A percentile compares a stretch with the other conserved stretches of the same genome.
Conservation (phyloP, 2,797 vertebrate species). For the Cephalopachus bancanus region DNA sequence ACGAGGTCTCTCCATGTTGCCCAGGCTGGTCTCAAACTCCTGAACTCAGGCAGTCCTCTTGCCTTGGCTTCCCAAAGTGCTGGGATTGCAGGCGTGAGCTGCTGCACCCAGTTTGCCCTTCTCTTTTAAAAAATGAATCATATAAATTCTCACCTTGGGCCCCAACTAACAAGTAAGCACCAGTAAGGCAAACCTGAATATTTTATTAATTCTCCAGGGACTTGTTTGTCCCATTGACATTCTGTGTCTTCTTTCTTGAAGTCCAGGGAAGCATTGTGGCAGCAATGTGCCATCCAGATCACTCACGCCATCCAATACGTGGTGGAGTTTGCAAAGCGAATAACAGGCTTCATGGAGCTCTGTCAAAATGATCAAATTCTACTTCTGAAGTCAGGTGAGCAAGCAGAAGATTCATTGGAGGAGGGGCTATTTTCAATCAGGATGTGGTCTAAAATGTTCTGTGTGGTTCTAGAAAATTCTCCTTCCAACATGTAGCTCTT, state of each 20-base stretch:
- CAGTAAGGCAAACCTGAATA: background rate
- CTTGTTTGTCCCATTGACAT: background rate
- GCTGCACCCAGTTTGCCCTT: background rate
- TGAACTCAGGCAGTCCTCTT: no score
- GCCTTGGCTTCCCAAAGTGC: no score
- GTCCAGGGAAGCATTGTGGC: constrained; percentile 98
- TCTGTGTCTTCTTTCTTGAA: constrained; percentile 86
- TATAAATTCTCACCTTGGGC: background rate
- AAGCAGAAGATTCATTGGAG: background rate
- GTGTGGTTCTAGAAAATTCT: constrained; percentile 60
- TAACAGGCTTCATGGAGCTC: constrained; percentile 99
- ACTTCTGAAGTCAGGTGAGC: constrained; percentile 98
- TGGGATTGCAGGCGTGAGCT: no score
- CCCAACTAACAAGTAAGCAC: background rate
- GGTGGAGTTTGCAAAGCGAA: constrained; percentile 99
- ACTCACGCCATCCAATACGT: constrained; percentile 99
- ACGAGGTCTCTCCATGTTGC: no score
- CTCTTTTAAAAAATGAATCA: background rate
- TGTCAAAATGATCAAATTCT: constrained; percentile 99
- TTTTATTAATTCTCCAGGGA: background rate
- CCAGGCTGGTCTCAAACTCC: no score
- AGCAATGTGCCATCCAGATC: constrained; percentile 99
- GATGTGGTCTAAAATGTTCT: background rate
- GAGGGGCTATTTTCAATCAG: background rate
- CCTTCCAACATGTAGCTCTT: constrained; percentile 34